Conservation (phyloP, 2,113 vertebrate species). For the Hyla sarda region DNA sequence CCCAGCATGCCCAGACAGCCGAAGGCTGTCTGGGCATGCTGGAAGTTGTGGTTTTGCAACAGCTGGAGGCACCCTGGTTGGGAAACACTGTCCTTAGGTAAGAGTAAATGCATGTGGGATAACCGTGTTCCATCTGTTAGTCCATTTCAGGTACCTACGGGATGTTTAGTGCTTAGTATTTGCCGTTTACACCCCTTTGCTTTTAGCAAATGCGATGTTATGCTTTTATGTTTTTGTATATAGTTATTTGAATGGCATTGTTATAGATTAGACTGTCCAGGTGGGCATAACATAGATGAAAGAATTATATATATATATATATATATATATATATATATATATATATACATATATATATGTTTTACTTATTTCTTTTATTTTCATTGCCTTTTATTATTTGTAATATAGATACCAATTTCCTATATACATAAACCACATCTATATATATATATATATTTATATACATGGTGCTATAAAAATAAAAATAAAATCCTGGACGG, state of each 20-base stretch:
- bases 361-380: background rate
- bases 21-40: too few species aligned
- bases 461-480: slow-evolving; percentile 99
- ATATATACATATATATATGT: too few species aligned
- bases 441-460: slow-evolving; percentile 66
- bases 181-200: slow-evolving; percentile 32
- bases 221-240: background rate
- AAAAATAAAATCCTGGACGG: slow-evolving; percentile 94
- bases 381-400: background rate
- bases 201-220: slow-evolving; percentile 27
- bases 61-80: too few species aligned
- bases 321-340: too few species aligned
- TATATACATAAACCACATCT: background rate
- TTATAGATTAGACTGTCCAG: background rate
- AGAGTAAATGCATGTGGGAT: background rate
- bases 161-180: background rate
- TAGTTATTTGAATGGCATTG: background rate
- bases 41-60: too few species aligned
- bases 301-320: slow-evolving; percentile 2
- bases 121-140: background rate
- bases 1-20: too few species aligned
- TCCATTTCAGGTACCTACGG: slow-evolving; percentile 9
- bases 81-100: background rate
- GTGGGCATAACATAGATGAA: slow-evolving; percentile 4
- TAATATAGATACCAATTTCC: slow-evolving; percentile 13